A percentile compares a stretch with the other conserved stretches of the same genome.
Conservation (phyloP, 2,888 invertebrate genomes). For the Ctenicera cuprea region DNA sequence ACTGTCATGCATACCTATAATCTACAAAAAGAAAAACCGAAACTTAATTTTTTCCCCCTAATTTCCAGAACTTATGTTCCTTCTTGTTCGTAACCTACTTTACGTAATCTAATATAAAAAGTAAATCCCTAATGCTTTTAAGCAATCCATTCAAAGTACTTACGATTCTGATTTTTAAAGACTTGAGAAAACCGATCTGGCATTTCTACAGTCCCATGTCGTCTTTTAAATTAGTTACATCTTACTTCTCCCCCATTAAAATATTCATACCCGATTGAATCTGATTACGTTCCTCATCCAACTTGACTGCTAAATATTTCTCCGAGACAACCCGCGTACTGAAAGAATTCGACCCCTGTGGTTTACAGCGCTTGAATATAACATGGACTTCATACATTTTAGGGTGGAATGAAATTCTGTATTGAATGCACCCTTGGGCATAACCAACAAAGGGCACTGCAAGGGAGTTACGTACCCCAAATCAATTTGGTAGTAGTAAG, state of each 20-base stretch:
- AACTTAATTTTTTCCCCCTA: too few relatives aligned
- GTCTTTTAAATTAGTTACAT: neutral
- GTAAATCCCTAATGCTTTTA: too few relatives aligned
- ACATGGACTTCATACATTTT: constrained; percentile 34
- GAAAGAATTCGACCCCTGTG: constrained; percentile 27
- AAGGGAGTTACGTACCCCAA: constrained; percentile 26
- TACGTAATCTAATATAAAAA: too few relatives aligned
- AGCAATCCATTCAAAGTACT: too few relatives aligned
- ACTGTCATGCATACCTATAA: too few relatives aligned
- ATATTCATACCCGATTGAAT: constrained; percentile 27
- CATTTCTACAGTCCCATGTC: neutral
- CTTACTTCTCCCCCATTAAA: constrained; percentile 8
- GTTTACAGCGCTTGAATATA: constrained; percentile 34
- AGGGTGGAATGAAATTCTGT: constrained; percentile 29
- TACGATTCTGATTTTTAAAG: too few relatives aligned
- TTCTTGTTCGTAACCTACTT: too few relatives aligned
- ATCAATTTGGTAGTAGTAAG: constrained; percentile 20
- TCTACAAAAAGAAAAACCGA: too few relatives aligned
- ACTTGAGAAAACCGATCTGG: too few relatives aligned
- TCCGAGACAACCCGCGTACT: constrained; percentile 10
- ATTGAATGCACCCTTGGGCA: constrained; percentile 32
- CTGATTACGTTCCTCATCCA: constrained; percentile 11
- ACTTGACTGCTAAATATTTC: constrained; percentile 22
- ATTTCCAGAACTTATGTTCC: too few relatives aligned
- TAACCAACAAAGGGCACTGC: constrained; percentile 25